phyloP scores from a whole-genome alignment of 2,888 invertebrate genomes.

The Liposcelis brunnea region DNA sequence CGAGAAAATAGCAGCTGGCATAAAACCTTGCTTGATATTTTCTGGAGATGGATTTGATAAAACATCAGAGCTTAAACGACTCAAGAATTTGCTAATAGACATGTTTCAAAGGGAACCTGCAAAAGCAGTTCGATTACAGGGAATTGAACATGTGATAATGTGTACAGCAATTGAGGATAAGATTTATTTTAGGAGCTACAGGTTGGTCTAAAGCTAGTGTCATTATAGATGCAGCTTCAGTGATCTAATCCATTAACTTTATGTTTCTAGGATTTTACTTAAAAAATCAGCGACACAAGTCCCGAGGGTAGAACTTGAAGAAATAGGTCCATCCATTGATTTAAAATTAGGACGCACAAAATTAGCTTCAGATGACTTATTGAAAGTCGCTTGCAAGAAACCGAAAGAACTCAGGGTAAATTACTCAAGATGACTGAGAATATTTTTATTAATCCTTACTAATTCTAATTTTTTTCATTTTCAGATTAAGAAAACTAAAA shows the following conservation, averaged over 20 bases:
- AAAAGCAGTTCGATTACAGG: constrained; percentile 70
- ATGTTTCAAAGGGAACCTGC: constrained; percentile 77
- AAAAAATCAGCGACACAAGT: constrained; percentile 82
- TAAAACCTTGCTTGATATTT: constrained; percentile 83
- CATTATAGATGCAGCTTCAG: background rate
- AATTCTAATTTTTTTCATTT: constrained; percentile 11
- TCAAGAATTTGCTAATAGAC: constrained; percentile 80
- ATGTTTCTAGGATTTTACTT: constrained; percentile 54
- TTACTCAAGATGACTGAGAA: background rate
- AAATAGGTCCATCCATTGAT: constrained; percentile 87
- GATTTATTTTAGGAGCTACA: constrained; percentile 57
- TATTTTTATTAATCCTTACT: background rate
- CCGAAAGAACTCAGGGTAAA: constrained; percentile 54
- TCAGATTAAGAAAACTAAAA: constrained; percentile 75
- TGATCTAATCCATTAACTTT: constrained; percentile 3
- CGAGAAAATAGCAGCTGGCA: constrained; percentile 59
- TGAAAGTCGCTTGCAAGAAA: constrained; percentile 62
- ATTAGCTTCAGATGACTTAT: constrained; percentile 77
- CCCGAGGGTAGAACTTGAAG: constrained; percentile 81
- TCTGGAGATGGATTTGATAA: constrained; percentile 83
- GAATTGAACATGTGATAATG: constrained; percentile 82
- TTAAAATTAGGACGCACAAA: constrained; percentile 70
- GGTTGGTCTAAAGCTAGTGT: constrained; percentile 23
- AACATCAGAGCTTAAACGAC: constrained; percentile 56
- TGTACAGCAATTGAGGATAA: constrained; percentile 71